Evolutionary conservation across 2,113 vertebrate genomes (phyloP).

Genomic region (Odocoileus hemionus): DNA sequence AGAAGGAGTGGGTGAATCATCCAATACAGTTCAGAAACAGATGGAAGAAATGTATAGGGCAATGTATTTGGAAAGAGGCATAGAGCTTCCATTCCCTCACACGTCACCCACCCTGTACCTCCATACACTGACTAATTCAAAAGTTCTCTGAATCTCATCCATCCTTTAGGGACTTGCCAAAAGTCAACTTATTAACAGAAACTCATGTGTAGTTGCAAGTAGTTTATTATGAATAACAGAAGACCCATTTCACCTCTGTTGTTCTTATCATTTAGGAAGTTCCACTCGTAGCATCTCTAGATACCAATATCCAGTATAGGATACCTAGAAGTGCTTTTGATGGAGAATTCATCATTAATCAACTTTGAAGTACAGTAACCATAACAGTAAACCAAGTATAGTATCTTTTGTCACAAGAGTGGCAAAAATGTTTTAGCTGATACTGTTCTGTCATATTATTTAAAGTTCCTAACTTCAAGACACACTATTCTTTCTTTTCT

Average conservation of each 20-base stretch:
- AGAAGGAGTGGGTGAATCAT: background rate
- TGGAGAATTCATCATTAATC: background rate
- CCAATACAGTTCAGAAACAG: background rate
- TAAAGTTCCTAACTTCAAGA: background rate
- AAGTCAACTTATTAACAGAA: background rate
- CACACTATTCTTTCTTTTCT: background rate
- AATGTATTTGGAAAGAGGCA: background rate
- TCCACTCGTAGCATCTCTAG: background rate
- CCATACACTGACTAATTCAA: background rate
- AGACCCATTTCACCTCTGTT: background rate
- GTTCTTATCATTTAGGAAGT: background rate
- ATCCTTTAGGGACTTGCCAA: background rate
- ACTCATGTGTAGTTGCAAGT: background rate
- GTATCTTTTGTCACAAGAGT: background rate
- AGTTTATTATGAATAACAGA: background rate
- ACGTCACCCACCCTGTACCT: background rate
- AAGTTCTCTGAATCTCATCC: background rate
- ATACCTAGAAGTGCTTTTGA: background rate
- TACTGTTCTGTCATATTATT: background rate
- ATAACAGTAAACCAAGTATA: background rate
- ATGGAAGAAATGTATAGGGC: background rate
- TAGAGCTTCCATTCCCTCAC: background rate
- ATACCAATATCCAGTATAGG: background rate
- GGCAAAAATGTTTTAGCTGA: background rate
- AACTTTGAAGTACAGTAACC: background rate